Percentiles rank a stretch among this genome's conserved stretches.
Conservation (phyloP, 2,888 invertebrate genomes). For the Pristionchus entomophagus region DNA sequence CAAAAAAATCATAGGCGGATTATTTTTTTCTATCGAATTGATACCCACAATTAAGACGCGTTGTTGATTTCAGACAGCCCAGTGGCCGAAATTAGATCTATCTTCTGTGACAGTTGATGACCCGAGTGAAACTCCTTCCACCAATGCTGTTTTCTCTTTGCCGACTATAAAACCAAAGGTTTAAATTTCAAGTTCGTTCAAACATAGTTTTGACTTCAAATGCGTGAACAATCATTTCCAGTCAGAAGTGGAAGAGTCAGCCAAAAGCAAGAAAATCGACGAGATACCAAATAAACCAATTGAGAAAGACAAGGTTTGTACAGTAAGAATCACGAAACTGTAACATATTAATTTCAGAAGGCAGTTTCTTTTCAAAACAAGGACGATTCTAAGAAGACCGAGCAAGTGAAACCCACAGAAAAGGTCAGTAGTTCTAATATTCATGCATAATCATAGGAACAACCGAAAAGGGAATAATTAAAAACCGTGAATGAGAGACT, state of each 20-base stretch:
- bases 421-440: too few species aligned
- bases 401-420: background rate
- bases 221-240: background rate
- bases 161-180: background rate
- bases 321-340: background rate
- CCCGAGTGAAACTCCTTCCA: conserved; percentile 17
- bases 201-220: too few species aligned
- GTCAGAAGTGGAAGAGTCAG: background rate
- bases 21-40: too few species aligned
- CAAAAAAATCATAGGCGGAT: too few species aligned
- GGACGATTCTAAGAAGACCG: background rate
- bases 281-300: too few species aligned
- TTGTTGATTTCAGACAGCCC: conserved; percentile 11
- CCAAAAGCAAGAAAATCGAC: background rate
- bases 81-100: conserved; percentile 27
- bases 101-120: conserved; percentile 3
- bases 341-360: background rate
- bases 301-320: background rate
- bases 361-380: background rate
- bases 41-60: too few species aligned
- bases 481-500: too few species aligned
- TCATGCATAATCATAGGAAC: too few species aligned
- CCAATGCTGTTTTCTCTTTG: conserved; percentile 38
- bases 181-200: too few species aligned
- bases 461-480: too few species aligned